Base-by-base conservation (phyloP, 1,140 invertebrate genomes). In the Artemia franciscana region DNA sequence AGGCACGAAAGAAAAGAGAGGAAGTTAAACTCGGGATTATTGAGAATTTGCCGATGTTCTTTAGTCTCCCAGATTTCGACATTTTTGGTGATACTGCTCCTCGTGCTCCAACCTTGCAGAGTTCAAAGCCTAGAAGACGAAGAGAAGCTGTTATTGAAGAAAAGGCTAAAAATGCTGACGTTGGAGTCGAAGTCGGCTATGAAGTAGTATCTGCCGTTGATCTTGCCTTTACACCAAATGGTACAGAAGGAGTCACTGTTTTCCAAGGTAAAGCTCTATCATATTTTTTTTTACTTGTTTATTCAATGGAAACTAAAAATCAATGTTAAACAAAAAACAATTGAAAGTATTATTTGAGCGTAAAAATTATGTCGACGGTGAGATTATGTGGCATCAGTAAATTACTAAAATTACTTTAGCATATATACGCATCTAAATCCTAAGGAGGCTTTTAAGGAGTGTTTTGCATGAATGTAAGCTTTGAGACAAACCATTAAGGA, bases 141-240 rank as follows among this genome's bases (percentile, higher is more conserved):
- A 51, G 39, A 3, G 21, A 18, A 51, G 39, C 12, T 12, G 39
- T 51, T 51, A 18, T 51, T 51, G 39, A 1, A 15, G 39, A 51
- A 51, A 18, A 51, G 2, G 21, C 12, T 51, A 51, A 51, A 18
- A 87, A 83, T 64, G 85, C 84, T 2, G 87, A 87, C 70, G 85
- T 89, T 9, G 88, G 86, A 5, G 88, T 91, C 18, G 85, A 81
- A 66, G 86, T 86, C 2, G 79, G 87, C 39, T 91, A 88, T 71
- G 85, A 90, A 66, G 88, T 93, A n/a, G 89, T 92, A 25, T 89
- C 87, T 3, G 86, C 90, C 72, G 85, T 86, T 9, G 90, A 93
- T 72, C 73, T 93, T 23, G 87, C 86, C n/a, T 93, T 92, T 71
- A 86, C 84, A 67, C 85, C 86, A 0, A 85, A 89, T 65, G 77